Evolutionary conservation across 2,888 invertebrate genomes (phyloP).

Genomic region (Thymelicus acteon): DNA sequence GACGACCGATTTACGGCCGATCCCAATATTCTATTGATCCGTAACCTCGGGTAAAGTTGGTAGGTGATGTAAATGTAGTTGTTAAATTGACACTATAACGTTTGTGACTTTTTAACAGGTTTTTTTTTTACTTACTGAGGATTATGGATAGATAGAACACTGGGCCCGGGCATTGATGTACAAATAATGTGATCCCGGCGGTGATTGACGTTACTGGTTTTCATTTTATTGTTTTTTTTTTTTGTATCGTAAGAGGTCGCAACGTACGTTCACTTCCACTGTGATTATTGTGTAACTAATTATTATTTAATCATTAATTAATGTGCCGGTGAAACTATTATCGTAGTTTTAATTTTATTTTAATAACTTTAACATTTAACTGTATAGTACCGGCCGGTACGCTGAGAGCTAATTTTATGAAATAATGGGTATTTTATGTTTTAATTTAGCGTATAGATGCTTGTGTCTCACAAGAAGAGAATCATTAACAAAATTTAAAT

Average conservation of each 20-base stretch:
- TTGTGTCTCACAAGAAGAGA: slow-evolving; percentile 65
- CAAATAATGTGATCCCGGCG: slow-evolving; percentile 53
- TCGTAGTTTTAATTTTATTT: slow-evolving; percentile 56
- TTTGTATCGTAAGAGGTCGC: slow-evolving; percentile 4
- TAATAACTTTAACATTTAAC: slow-evolving; percentile 52
- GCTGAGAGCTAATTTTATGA: slow-evolving; percentile 65
- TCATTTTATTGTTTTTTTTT: slow-evolving; percentile 36
- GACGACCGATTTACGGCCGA: slow-evolving; percentile 47
- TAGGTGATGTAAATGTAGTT: no score
- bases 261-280: slow-evolving; percentile 28
- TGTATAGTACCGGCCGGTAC: slow-evolving; percentile 60
- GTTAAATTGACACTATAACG: no score
- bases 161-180: slow-evolving; percentile 49
- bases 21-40: background rate
- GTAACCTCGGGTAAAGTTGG: no score
- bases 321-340: slow-evolving; percentile 60
- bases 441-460: slow-evolving; percentile 71
- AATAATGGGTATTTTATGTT: slow-evolving; percentile 78
- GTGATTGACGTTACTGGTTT: slow-evolving; percentile 44
- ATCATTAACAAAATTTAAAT: slow-evolving; percentile 77
- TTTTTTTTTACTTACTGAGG: no score
- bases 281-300: slow-evolving; percentile 42
- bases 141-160: no score
- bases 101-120: no score
- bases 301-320: slow-evolving; percentile 45